These are phyloP conservation scores for Crax fasciolata DNA, from an alignment of 2,797 vertebrate species.

Conservation along the genomic window DNA sequence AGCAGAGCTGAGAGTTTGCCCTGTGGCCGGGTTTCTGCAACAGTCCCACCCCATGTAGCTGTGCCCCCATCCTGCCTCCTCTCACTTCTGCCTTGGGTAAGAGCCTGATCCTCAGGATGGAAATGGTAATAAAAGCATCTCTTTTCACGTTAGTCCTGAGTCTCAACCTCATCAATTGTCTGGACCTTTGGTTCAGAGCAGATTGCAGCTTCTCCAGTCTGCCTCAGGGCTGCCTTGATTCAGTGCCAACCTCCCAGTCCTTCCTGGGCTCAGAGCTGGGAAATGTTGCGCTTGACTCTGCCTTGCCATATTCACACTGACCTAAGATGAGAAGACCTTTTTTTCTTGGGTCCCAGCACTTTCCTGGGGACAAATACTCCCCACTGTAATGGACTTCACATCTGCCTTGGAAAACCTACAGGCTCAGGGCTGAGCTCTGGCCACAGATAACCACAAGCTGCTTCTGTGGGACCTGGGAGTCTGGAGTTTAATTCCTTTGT, in stretches of 20 bases:
- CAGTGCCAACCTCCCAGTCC: not conserved
- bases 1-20: not conserved
- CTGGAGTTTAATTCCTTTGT: not conserved
- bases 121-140: not conserved
- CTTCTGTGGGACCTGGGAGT: not conserved
- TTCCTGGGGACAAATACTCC: not conserved
- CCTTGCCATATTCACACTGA: not conserved
- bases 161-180: not conserved
- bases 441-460: fast-evolving
- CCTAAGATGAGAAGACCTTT: not conserved
- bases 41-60: not conserved
- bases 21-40: not conserved
- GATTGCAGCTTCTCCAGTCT: not conserved
- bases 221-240: not conserved
- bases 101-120: not conserved
- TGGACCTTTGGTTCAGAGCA: not conserved
- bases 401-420: not conserved
- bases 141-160: not conserved
- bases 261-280: not conserved
- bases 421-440: not conserved
- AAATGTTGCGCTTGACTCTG: not conserved
- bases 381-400: not conserved
- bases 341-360: not conserved
- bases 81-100: not conserved
- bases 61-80: not conserved